These are phyloP conservation scores for Hyaena hyaena DNA, from an alignment of 2,113 vertebrate genomes.

Conservation along the genomic window DNA sequence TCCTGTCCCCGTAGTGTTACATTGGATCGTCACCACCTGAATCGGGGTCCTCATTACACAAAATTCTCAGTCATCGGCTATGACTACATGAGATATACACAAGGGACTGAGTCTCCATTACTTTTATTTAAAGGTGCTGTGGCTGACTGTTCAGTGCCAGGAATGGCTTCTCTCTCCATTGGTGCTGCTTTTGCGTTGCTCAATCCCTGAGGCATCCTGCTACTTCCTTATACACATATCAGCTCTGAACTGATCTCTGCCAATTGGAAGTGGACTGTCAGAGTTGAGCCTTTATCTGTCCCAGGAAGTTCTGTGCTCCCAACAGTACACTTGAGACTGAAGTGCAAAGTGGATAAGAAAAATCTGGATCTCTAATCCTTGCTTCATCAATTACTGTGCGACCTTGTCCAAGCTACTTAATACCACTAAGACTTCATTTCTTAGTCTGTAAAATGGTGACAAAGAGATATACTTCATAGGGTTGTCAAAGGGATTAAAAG, in stretches of 20 bases:
- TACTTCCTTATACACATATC: not conserved
- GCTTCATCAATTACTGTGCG: not conserved
- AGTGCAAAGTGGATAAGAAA: not conserved
- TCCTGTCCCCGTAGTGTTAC: not conserved
- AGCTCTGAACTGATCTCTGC: not conserved
- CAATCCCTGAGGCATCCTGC: not conserved
- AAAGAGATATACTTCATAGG: not conserved
- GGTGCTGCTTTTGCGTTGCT: not conserved
- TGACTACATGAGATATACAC: not conserved
- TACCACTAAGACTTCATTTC: not conserved
- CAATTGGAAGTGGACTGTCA: not conserved
- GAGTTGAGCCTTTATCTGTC: not conserved
- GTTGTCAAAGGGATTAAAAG: not conserved
- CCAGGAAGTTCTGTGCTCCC: not conserved
- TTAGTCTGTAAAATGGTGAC: constrained; percentile 14
- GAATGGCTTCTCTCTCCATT: not conserved
- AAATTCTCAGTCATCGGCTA: not conserved
- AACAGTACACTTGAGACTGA: not conserved
- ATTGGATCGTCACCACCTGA: not conserved
- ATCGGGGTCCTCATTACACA: not conserved
- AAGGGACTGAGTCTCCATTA: not conserved
- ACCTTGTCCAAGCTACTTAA: not conserved
- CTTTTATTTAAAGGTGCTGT: not conserved
- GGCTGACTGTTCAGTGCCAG: not conserved
- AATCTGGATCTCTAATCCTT: not conserved